phyloP scores from a whole-genome alignment of 2,888 invertebrate species.

The Pristionchus japonicus region DNA sequence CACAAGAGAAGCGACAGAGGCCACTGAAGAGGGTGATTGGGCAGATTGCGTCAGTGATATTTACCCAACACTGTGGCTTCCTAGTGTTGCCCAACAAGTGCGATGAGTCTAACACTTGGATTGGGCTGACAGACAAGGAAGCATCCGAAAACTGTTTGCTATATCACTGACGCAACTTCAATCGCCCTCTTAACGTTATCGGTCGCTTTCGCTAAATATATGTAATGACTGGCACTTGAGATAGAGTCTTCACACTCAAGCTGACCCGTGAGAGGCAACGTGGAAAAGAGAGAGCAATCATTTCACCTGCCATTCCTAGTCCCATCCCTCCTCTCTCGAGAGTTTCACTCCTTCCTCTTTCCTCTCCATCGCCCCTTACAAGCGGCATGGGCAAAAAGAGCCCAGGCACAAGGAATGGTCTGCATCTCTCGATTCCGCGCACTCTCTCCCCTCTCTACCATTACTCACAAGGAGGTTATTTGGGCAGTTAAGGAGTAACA shows the following conservation, averaged over 20 bases:
- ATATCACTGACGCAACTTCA: too few relatives aligned
- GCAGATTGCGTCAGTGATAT: not conserved
- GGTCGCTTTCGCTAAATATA: too few relatives aligned
- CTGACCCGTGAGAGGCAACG: too few relatives aligned
- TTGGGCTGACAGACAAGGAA: not conserved
- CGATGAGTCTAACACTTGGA: not conserved
- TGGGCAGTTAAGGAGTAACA: constrained; percentile 30
- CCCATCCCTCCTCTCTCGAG: not conserved
- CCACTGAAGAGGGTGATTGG: not conserved
- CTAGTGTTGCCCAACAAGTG: constrained; percentile 28
- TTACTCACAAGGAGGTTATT: constrained; percentile 1
- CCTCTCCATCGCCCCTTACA: not conserved
- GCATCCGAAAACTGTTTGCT: too few relatives aligned
- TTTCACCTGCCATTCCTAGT: not conserved
- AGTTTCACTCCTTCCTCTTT: not conserved
- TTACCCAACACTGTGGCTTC: not conserved
- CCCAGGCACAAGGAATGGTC: too few relatives aligned
- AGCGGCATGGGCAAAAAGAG: constrained; percentile 8
- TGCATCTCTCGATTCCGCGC: too few relatives aligned
- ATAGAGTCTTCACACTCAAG: too few relatives aligned
- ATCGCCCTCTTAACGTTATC: too few relatives aligned
- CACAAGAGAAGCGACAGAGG: not conserved
- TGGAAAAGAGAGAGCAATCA: too few relatives aligned
- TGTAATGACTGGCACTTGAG: too few relatives aligned
- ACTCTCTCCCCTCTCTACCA: too few relatives aligned